These are phyloP conservation scores for Gadopsis bispinosus DNA, from an alignment of 2,797 vertebrate genomes.

Conservation along the genomic window DNA sequence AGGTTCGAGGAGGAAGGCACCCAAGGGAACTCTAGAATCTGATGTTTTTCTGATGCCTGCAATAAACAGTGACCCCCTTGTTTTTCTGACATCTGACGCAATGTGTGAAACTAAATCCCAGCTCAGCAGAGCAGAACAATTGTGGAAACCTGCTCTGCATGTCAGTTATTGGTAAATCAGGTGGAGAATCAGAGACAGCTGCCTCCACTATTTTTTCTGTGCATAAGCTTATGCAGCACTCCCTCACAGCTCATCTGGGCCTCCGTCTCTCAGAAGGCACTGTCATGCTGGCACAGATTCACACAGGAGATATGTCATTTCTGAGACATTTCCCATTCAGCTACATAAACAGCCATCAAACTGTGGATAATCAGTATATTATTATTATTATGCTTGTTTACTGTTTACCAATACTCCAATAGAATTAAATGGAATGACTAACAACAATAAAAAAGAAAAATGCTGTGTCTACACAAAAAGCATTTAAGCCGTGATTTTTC, in stretches of 20 bases:
- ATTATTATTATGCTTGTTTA: background rate
- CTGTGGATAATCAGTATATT: background rate
- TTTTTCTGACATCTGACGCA: constrained; percentile 70
- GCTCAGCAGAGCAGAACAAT: constrained; percentile 63
- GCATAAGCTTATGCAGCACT: constrained; percentile 37
- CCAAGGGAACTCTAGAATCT: constrained; percentile 38
- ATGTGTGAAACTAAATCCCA: constrained; percentile 62
- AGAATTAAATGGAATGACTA: background rate
- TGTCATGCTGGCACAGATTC: constrained; percentile 1
- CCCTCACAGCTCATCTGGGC: constrained; percentile 31
- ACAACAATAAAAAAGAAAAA: background rate
- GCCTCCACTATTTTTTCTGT: constrained; percentile 46
- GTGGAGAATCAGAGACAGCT: constrained; percentile 68
- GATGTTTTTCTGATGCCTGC: constrained; percentile 36
- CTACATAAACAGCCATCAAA: background rate
- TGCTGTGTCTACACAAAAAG: no score
- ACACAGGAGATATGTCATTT: constrained; percentile 7
- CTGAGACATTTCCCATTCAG: background rate
- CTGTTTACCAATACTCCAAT: background rate
- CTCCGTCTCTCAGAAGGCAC: constrained; percentile 14
- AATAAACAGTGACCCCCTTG: constrained; percentile 67
- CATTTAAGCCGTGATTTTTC: background rate
- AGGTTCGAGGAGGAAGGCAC: constrained; percentile 25
- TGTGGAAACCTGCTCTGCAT: constrained; percentile 59
- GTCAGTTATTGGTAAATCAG: constrained; percentile 72